These are phyloP conservation scores for Heliothis peltigera DNA, from an alignment of 2,888 invertebrate genomes.

Conservation along the genomic window DNA sequence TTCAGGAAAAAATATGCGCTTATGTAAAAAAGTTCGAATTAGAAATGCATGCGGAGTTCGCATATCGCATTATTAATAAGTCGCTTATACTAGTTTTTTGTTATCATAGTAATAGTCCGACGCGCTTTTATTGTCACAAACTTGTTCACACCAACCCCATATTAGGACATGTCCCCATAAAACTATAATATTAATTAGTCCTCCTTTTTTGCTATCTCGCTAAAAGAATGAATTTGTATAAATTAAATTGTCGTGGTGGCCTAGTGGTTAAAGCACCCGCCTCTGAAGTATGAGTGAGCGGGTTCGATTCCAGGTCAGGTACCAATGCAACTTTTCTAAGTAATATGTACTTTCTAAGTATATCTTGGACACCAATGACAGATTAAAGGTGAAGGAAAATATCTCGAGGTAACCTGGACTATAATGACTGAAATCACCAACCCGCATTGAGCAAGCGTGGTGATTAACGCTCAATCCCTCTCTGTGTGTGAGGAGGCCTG, in stretches of 20 bases:
- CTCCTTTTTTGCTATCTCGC: constrained; percentile 25
- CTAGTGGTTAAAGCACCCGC: too few species aligned
- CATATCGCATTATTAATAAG: neutral
- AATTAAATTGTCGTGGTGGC: neutral
- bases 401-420: too few species aligned
- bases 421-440: too few species aligned
- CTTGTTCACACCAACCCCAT: constrained; percentile 29
- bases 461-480: too few species aligned
- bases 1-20: neutral
- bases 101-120: constrained; percentile 8
- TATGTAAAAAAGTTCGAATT: neutral
- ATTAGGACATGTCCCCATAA: constrained; percentile 8
- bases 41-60: neutral
- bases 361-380: too few species aligned
- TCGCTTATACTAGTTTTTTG: constrained; percentile 26
- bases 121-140: constrained; percentile 34
- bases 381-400: too few species aligned
- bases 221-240: neutral
- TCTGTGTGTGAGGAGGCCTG: too few species aligned
- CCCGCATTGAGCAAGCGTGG: too few species aligned
- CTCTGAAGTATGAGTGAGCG: too few species aligned
- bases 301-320: too few species aligned
- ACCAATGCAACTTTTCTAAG: too few species aligned
- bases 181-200: constrained; percentile 40
- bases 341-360: too few species aligned